A percentile compares a stretch with the other conserved stretches of the same genome.
Evolutionary conservation across 2,113 vertebrate genomes (phyloP).

Genomic region (Ahaetulla prasina): DNA sequence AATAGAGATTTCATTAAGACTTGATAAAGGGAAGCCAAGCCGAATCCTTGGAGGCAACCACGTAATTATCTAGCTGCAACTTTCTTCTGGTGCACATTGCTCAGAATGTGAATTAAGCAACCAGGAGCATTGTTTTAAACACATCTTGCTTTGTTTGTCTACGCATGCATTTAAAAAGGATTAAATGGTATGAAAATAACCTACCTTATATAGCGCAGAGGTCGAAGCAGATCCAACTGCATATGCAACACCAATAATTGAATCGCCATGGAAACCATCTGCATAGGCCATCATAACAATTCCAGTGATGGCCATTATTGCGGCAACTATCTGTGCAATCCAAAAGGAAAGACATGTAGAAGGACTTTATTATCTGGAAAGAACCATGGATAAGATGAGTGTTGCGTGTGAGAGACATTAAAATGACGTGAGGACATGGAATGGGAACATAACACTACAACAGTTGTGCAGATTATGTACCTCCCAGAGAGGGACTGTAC

Average conservation of each 20-base stretch:
- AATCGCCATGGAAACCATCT: slow-evolving; percentile 94
- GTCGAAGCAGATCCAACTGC: slow-evolving; percentile 97
- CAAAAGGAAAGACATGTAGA: slow-evolving; percentile 45
- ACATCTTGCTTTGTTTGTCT: neutral
- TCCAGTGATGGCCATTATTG: slow-evolving; percentile 98
- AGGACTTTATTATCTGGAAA: neutral
- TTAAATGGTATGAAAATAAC: neutral
- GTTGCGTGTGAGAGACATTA: neutral
- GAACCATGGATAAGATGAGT: neutral
- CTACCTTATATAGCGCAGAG: slow-evolving; percentile 93
- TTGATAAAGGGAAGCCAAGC: slow-evolving; percentile 31
- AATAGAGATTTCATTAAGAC: slow-evolving; percentile 31
- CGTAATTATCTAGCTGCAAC: neutral
- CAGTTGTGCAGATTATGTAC: neutral
- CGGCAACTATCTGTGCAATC: slow-evolving; percentile 88
- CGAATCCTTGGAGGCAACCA: slow-evolving; percentile 15
- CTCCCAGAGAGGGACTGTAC: neutral
- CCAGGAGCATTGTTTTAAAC: neutral
- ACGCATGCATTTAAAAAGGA: neutral
- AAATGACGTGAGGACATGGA: neutral
- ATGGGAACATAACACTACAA: slow-evolving; percentile 16
- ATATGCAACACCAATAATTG: slow-evolving; percentile 92
- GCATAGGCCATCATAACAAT: slow-evolving; percentile 99
- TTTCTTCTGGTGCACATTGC: neutral
- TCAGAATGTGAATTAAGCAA: neutral